Percentiles rank a stretch among this genome's conserved stretches.
These are phyloP conservation scores for Dromaius novaehollandiae DNA, from an alignment of 2,113 vertebrate species.

Conservation along the genomic window DNA sequence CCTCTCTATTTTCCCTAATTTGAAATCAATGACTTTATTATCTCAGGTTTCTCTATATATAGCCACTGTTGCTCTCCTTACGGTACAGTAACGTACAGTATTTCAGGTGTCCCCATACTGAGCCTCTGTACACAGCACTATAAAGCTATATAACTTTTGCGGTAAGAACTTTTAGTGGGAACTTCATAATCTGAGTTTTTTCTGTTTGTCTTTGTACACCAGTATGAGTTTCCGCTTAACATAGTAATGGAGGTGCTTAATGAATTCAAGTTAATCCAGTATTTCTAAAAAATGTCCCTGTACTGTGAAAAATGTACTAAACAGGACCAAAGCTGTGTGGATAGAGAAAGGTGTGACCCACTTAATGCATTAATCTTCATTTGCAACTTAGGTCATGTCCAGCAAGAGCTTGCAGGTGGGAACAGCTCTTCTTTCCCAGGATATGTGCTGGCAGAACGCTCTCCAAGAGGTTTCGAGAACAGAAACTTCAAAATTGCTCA, in stretches of 20 bases:
- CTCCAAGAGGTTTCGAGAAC: neutral
- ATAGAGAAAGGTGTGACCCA: fast-evolving
- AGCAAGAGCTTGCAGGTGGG: neutral
- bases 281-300: neutral
- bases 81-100: neutral
- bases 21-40: neutral
- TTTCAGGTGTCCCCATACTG: neutral
- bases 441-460: neutral
- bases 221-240: neutral
- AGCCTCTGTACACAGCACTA: neutral
- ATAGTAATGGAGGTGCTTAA: neutral
- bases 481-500: neutral
- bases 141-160: neutral
- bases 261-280: neutral
- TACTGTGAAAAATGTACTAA: neutral
- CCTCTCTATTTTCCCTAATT: neutral
- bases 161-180: neutral
- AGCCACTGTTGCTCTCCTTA: neutral
- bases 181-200: neutral
- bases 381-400: too few relatives aligned
- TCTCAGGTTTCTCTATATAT: neutral
- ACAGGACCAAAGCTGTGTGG: neutral
- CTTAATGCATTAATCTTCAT: neutral
- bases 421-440: neutral
- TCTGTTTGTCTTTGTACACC: neutral